A percentile compares a stretch with the other conserved stretches of the same genome.
Evolutionary conservation across 35 echinoderm and acorn worm species (phyloP).

Genomic region (Lytechinus pictus): DNA sequence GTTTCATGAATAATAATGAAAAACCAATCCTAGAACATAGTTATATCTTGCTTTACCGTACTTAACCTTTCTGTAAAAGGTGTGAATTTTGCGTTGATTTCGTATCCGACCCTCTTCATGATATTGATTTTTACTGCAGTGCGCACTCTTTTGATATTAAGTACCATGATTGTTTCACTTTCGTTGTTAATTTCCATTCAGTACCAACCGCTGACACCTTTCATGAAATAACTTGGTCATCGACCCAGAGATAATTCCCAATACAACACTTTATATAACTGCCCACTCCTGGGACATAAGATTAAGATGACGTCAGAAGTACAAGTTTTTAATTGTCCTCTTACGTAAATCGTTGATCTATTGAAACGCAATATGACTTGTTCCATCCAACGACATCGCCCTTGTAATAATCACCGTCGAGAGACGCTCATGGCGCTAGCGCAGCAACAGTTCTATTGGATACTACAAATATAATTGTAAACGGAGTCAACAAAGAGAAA

Average conservation of each 20-base stretch:
- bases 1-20: background rate
- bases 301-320: background rate
- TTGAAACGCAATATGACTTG: too few species aligned
- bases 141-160: background rate
- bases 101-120: background rate
- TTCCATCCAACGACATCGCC: too few species aligned
- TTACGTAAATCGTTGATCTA: background rate
- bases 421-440: too few species aligned
- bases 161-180: background rate
- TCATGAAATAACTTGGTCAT: background rate
- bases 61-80: background rate
- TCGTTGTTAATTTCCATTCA: background rate
- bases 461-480: too few species aligned
- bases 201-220: background rate
- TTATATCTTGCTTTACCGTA: background rate
- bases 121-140: background rate
- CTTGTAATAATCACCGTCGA: too few species aligned
- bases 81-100: background rate
- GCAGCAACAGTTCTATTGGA: too few species aligned
- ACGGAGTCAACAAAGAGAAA: too few species aligned
- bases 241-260: background rate
- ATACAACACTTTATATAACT: background rate
- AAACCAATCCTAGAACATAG: background rate
- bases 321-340: background rate
- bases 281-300: background rate